phyloP scores from a whole-genome alignment of 2,888 invertebrate genomes.

The Allolobophora icterica region DNA sequence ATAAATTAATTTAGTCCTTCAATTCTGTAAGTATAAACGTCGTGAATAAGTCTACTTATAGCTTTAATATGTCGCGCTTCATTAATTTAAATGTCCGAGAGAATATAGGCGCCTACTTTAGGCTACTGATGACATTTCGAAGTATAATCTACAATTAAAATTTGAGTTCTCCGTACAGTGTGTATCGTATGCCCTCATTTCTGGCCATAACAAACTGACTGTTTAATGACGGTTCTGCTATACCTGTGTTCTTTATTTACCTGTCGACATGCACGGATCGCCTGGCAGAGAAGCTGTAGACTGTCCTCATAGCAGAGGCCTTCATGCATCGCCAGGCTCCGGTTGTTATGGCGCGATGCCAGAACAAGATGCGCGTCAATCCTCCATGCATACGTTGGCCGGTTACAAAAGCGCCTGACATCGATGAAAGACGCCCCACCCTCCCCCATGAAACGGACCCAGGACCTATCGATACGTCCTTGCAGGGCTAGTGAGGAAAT shows the following conservation, averaged over 20 bases:
- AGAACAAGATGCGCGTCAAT: neutral
- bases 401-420: neutral
- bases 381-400: neutral
- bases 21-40: neutral
- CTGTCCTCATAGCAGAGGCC: neutral
- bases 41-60: neutral
- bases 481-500: neutral
- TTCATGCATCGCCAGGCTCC: neutral
- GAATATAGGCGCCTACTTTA: neutral
- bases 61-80: too few species aligned
- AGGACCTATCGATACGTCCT: neutral
- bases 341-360: neutral
- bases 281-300: neutral
- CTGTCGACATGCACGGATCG: neutral
- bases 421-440: neutral
- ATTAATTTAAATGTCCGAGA: neutral
- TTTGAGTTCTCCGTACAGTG: neutral
- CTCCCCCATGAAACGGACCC: neutral
- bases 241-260: neutral
- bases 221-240: neutral
- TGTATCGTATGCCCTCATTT: neutral
- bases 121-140: constrained; percentile 17
- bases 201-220: neutral
- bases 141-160: neutral
- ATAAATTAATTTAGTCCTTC: neutral